Evolutionary conservation across 2,113 vertebrate genomes (phyloP).

Genomic region (Leptobrachium ailaonicum): DNA sequence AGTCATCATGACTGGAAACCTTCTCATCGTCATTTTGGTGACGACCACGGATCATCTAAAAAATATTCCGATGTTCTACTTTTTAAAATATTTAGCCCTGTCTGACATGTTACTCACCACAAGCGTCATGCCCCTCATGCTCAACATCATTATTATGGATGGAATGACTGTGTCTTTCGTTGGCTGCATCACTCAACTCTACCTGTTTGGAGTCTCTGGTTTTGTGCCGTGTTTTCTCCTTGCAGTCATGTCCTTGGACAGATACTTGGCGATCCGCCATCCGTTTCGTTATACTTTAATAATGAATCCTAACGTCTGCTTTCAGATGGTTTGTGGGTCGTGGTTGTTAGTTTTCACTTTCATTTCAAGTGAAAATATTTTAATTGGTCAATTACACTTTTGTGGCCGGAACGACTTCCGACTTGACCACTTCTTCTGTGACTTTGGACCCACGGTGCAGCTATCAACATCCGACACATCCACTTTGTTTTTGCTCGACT

Average conservation of each 20-base stretch:
- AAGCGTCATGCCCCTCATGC: background rate
- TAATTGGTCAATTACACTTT: constrained; percentile 42
- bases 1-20: too few species aligned
- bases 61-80: constrained; percentile 17
- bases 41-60: background rate
- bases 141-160: background rate
- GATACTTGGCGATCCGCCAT: constrained; percentile 51
- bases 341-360: constrained; percentile 37
- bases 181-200: constrained; percentile 52
- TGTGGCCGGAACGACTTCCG: constrained; percentile 27
- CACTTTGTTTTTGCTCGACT: too few species aligned
- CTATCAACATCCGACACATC: too few species aligned
- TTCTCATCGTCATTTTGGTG: too few species aligned
- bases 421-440: constrained; percentile 53
- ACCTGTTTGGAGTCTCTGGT: constrained; percentile 56
- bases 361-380: constrained; percentile 12
- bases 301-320: constrained; percentile 50
- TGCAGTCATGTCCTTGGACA: constrained; percentile 58
- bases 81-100: constrained; percentile 11
- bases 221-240: constrained; percentile 57
- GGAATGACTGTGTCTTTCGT: constrained; percentile 46
- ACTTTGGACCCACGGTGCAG: constrained; percentile 22
- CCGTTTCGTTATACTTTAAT: constrained; percentile 49
- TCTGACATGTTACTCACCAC: constrained; percentile 16
- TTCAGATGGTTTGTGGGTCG: constrained; percentile 32